phyloP scores from a whole-genome alignment of 2,797 vertebrate species.

The Chrysolophus pictus region DNA sequence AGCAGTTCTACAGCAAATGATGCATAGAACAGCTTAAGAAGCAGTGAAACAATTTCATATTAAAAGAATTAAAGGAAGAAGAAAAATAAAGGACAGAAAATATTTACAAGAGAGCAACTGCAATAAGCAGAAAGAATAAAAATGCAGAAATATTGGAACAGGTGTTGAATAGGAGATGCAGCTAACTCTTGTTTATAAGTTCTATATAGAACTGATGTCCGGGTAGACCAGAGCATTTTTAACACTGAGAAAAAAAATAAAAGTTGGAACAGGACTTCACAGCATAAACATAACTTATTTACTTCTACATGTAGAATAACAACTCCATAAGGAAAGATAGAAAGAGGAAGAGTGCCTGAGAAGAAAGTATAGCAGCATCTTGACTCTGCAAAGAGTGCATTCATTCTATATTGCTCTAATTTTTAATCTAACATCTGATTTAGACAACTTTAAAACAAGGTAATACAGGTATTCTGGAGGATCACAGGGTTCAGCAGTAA shows the following conservation, averaged over 20 bases:
- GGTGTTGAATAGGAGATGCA: not conserved
- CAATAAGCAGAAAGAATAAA: not conserved
- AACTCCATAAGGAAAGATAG: not conserved
- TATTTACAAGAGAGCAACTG: not conserved
- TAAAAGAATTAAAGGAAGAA: not conserved
- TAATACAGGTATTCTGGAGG: not conserved
- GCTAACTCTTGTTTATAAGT: not conserved
- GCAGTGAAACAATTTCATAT: not conserved
- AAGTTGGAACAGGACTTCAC: not conserved
- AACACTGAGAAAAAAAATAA: not conserved
- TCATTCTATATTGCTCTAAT: not conserved
- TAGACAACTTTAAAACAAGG: slow-evolving; percentile 3
- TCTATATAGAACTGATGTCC: not conserved
- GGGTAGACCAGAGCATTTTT: not conserved
- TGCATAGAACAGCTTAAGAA: not conserved
- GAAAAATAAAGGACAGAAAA: not conserved
- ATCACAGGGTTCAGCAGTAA: not conserved
- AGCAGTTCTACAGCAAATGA: not conserved
- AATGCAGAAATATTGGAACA: not conserved
- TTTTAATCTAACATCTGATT: not conserved
- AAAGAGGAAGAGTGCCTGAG: not conserved
- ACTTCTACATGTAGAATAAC: not conserved
- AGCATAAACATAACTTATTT: not conserved
- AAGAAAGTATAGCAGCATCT: not conserved
- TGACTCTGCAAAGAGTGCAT: not conserved